Evolutionary conservation across 2,888 invertebrate genomes (phyloP).

Genomic region (Periphyllus acericola): DNA sequence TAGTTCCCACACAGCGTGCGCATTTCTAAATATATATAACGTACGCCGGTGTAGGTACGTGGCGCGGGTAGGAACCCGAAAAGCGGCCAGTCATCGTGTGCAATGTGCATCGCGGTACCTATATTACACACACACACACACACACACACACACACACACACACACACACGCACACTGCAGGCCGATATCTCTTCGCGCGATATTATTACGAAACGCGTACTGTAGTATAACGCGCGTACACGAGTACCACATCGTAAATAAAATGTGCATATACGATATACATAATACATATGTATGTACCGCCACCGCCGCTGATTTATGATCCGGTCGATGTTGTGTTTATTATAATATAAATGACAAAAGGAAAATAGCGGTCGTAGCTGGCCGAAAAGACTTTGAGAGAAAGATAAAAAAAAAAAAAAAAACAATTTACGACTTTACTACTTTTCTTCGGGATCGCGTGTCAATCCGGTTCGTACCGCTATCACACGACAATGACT

Average conservation of each 20-base stretch:
- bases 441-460: background rate
- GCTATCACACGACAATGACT: background rate
- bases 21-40: background rate
- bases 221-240: background rate
- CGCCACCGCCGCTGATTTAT: conserved; percentile 21
- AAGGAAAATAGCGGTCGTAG: background rate
- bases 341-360: background rate
- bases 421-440: background rate
- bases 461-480: background rate
- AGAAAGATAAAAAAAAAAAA: background rate
- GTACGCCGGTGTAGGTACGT: background rate
- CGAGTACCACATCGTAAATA: background rate
- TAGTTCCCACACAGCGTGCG: background rate
- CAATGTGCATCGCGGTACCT: background rate
- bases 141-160: no score
- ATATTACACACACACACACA: no score
- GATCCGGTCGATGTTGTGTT: conserved; percentile 13
- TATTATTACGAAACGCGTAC: background rate
- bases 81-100: conserved; percentile 43
- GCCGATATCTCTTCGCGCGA: conserved; percentile 15
- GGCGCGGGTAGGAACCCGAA: background rate
- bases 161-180: background rate
- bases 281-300: background rate
- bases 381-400: background rate
- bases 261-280: conserved; percentile 24